Base-by-base conservation (phyloP, 2,797 vertebrate species). In the Hybognathus amarus region DNA sequence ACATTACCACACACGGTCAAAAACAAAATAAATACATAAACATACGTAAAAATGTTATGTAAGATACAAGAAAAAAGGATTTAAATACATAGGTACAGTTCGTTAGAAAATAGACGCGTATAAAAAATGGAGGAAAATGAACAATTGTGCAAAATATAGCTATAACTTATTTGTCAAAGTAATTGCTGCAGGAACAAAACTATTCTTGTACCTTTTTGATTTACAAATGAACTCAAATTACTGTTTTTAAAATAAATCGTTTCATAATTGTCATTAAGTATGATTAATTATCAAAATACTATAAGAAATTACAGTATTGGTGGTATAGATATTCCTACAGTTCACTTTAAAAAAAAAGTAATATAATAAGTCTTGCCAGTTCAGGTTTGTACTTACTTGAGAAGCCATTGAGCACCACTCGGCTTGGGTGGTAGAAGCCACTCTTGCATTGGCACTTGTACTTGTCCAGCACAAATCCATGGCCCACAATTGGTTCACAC, bases 391-490 rank as follows among this genome's bases (percentile, higher is more conserved):
- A 97, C 98, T 96, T 97, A 99, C 98, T 97, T 95, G 96, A 96
- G 91, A 97, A 96, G 92, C 95, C 97, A 91, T 97, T 97, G 93
- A 96, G 95, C 3, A 94, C 94, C 93, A 97, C 96, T 90, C 95
- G 93, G 88, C 93, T 96, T 2, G 96, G 97, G 91, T 97, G 96
- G 92, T 97, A 99, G 95, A 99, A 99, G 90, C 98, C 98, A 89
- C 92, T 93, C 91, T 95, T 96, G 95, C 98, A 99, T 91, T 96
- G 94, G 91, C 98, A 99, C 92, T 95, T 96, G 94, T 99, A 99
- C 91, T 97, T 97, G 95, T 98, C 98, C 83, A 99, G 94, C 82
- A 99, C 97, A 90, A 99, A 99, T 91, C 98, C 98, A 45, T 97
- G 96, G 87, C 98, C 98, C 82, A 92, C 93, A 89, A 98, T 96